Conservation (phyloP, 2,797 vertebrate species). For the Alcedo quadribrachys region DNA sequence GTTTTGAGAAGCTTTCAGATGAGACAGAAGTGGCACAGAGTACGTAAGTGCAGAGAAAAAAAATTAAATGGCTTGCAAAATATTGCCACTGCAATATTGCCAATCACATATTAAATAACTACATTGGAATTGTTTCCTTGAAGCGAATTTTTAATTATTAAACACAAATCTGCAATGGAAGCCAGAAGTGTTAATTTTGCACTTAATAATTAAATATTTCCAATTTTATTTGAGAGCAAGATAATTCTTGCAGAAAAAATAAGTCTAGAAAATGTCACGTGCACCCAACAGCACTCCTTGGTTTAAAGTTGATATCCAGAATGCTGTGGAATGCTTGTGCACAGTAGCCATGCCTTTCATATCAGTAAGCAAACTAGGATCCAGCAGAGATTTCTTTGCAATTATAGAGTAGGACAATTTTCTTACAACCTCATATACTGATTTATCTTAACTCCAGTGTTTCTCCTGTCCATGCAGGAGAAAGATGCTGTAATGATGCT, state of each 20-base stretch:
- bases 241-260: neutral
- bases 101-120: neutral
- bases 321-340: neutral
- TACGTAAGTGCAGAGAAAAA: neutral
- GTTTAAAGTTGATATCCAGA: conserved; percentile 14
- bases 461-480: neutral
- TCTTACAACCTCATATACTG: neutral
- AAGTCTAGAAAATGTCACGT: neutral
- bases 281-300: neutral
- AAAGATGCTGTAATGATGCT: neutral
- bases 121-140: neutral
- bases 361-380: neutral
- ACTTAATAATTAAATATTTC: neutral
- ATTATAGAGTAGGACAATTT: neutral
- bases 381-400: neutral
- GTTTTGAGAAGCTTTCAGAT: neutral
- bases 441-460: neutral
- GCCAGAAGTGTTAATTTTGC: neutral
- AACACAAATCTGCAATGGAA: neutral
- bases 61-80: neutral
- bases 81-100: neutral
- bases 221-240: neutral
- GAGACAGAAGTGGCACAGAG: neutral
- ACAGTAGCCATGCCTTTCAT: neutral
- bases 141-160: conserved; percentile 24